Base-by-base conservation (phyloP, 2,888 invertebrate genomes). In the Pycnomerus fuliginosus region DNA sequence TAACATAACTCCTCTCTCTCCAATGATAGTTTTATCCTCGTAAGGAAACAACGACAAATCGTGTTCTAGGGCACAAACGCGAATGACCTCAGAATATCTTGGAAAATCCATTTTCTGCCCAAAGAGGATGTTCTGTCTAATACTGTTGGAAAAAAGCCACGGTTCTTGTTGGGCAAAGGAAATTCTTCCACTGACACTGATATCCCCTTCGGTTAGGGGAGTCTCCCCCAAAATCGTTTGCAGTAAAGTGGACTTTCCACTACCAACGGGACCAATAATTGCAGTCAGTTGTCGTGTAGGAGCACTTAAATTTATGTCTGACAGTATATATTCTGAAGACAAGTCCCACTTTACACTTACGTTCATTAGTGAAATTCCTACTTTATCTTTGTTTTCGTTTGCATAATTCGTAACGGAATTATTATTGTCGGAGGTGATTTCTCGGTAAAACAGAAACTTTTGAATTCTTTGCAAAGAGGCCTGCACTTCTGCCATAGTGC, bases 81-180 rank as follows among this genome's bases (percentile, higher is more conserved):
- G 77, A 1, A 90, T 73, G 17, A 82, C 83, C 44, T 80, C 74
- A 68, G 77, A 85, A 68, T 77, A 85, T 12, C 80, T 76, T 13
- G 79, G 76, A 14, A 79, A 74, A 55, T 84, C 83, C 80, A 80
- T 85, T 52, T 78, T 74, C 64, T 79, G 81, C 0, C 94, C 95
- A 70, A 97, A 96, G 1, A 92, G 69, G 52, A 97, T 90, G 70
- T 97, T 97, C 62, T 95, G 91, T 11, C 89, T 77, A 0, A 97
- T 83, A 50, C 88, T 88, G 13, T 82, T 84, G 41, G 82, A 82
- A 61, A 87, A 87, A 1, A 87, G 65, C 92, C 92, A 93, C 0
- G 93, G 87, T 64, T 90, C 86, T 69, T 91, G 90, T 31, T 88
- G 82, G 1, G 88, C 86, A 64, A 91, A 93, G 0, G 84, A 82